Evolutionary conservation across 2,797 vertebrate genomes (phyloP).

Genomic region (Gallinago nigripennis): DNA sequence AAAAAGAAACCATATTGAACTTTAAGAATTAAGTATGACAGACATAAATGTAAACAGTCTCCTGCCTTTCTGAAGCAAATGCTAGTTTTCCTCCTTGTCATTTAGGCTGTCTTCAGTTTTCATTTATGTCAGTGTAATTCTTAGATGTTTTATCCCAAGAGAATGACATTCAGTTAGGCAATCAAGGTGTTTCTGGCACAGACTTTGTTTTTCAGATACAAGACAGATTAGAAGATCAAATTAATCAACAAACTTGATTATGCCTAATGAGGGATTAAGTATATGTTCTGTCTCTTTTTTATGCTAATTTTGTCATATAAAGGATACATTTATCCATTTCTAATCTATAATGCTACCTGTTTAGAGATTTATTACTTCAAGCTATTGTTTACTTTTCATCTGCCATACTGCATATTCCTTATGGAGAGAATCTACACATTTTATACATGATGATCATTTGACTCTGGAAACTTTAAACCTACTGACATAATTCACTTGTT

Average conservation of each 20-base stretch:
- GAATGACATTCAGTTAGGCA: neutral
- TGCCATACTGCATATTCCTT: neutral
- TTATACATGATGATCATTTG: neutral
- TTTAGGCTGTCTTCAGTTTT: neutral
- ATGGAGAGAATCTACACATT: neutral
- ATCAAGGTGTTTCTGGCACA: neutral
- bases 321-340: neutral
- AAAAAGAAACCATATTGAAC: constrained; percentile 23
- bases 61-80: neutral
- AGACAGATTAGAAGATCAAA: neutral
- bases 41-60: constrained; percentile 11
- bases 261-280: neutral
- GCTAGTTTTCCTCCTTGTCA: neutral
- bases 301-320: neutral
- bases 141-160: neutral
- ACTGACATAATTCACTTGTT: neutral
- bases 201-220: neutral
- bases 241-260: neutral
- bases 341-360: neutral
- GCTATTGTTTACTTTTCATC: neutral
- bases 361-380: neutral
- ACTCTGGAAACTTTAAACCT: neutral
- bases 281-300: neutral
- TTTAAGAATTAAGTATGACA: constrained; percentile 24
- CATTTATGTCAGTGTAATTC: neutral